Percentiles rank a stretch among this genome's conserved stretches.
Conservation (phyloP, 2,888 invertebrate genomes). For the Phlogophora meticulosa region DNA sequence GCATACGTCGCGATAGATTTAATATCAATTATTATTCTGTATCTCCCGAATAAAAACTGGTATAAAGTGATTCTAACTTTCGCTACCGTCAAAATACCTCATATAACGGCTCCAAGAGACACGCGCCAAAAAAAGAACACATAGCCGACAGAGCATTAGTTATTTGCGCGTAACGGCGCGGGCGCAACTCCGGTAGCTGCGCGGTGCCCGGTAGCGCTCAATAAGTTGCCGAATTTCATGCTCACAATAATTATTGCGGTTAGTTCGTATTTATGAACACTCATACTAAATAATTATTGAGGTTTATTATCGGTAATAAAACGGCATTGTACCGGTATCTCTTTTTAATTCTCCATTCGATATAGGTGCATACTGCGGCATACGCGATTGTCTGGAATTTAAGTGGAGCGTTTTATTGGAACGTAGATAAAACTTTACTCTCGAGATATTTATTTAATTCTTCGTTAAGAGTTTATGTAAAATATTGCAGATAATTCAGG, state of each 20-base stretch:
- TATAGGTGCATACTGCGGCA: slow-evolving; percentile 17
- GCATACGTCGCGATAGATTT: slow-evolving; percentile 62
- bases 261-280: slow-evolving; percentile 63
- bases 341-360: slow-evolving; percentile 53
- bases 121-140: slow-evolving; percentile 88
- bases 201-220: slow-evolving; percentile 78
- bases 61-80: slow-evolving; percentile 86
- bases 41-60: slow-evolving; percentile 76
- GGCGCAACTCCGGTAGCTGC: slow-evolving; percentile 82
- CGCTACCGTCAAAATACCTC: slow-evolving; percentile 84
- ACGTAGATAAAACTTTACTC: slow-evolving; percentile 41
- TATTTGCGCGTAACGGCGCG: slow-evolving; percentile 88
- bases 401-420: slow-evolving; percentile 50
- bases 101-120: slow-evolving; percentile 87
- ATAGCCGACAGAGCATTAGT: slow-evolving; percentile 79
- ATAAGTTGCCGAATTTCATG: slow-evolving; percentile 82
- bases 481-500: slow-evolving; percentile 52
- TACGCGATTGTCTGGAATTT: slow-evolving; percentile 43
- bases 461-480: slow-evolving; percentile 34
- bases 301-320: slow-evolving; percentile 67
- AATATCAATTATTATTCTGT: slow-evolving; percentile 69
- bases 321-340: slow-evolving; percentile 65
- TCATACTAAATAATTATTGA: slow-evolving; percentile 67
- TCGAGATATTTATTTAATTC: slow-evolving; percentile 44
- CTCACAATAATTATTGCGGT: slow-evolving; percentile 78